Percentiles rank a stretch among this genome's conserved stretches.
Conservation (phyloP, 1,140 invertebrate species). For the Conus betulinus region DNA sequence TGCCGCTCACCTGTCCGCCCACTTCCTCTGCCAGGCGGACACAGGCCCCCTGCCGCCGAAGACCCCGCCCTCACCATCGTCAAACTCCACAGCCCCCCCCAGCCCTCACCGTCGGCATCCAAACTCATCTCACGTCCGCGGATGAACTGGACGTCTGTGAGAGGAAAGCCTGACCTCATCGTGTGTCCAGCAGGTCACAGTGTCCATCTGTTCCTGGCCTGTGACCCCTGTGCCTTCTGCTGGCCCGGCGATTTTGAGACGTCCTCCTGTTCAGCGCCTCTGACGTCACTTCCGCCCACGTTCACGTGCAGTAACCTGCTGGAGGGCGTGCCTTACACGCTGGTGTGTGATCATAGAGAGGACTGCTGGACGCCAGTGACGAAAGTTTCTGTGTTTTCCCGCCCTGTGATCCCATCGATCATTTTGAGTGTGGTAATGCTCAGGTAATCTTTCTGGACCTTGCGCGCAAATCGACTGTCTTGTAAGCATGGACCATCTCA, state of each 20-base stretch:
- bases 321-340: conserved; percentile 8
- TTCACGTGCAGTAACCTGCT: not conserved
- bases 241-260: not conserved
- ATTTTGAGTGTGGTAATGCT: not conserved
- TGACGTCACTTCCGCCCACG: not conserved
- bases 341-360: conserved; percentile 11
- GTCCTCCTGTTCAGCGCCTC: not conserved
- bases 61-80: too few species aligned
- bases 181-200: not conserved
- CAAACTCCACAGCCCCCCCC: too few species aligned
- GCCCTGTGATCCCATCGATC: not conserved
- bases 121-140: too few species aligned
- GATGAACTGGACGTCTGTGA: too few species aligned
- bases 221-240: not conserved
- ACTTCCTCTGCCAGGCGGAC: not conserved
- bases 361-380: conserved; percentile 17
- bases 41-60: not conserved
- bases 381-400: conserved; percentile 14
- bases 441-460: not conserved
- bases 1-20: not conserved
- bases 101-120: too few species aligned
- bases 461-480: too few species aligned
- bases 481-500: too few species aligned
- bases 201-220: not conserved
- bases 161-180: too few species aligned